Evolutionary conservation across 2,113 vertebrate genomes (phyloP).

Genomic region (Pseudorhombus dupliciocellatus): DNA sequence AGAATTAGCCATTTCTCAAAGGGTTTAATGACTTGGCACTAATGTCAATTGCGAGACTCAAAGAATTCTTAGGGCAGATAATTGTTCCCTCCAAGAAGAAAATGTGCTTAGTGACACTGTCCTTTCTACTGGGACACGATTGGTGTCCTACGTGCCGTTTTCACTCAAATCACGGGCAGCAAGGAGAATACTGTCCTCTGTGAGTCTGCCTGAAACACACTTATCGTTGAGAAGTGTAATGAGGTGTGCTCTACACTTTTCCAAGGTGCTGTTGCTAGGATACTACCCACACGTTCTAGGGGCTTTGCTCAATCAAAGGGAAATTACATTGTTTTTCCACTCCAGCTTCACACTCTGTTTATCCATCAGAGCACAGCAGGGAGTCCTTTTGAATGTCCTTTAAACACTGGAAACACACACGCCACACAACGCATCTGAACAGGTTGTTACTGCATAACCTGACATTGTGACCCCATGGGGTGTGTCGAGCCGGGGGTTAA

Average conservation of each 20-base stretch:
- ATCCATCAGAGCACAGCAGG: slow-evolving; percentile 36
- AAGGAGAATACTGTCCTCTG: slow-evolving; percentile 16
- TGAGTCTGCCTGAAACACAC: slow-evolving; percentile 36
- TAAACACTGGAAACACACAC: slow-evolving; percentile 16
- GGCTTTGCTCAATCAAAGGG: slow-evolving; percentile 60
- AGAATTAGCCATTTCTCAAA: slow-evolving; percentile 47
- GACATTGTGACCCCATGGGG: background rate
- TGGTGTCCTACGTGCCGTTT: slow-evolving; percentile 51
- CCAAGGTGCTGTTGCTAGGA: slow-evolving; percentile 68
- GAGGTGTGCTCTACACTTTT: slow-evolving; percentile 43
- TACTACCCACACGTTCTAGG: slow-evolving; percentile 42
- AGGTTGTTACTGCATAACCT: slow-evolving; percentile 2
- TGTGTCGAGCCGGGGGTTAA: slow-evolving; percentile 28
- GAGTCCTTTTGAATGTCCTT: slow-evolving; percentile 17
- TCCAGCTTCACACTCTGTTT: slow-evolving; percentile 31
- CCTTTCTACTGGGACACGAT: background rate
- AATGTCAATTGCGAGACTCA: slow-evolving; percentile 37
- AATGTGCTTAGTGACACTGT: slow-evolving; percentile 43
- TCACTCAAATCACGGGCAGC: slow-evolving; percentile 29
- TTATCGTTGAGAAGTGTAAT: slow-evolving; percentile 59
- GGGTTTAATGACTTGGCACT: slow-evolving; percentile 57
- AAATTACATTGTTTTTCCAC: slow-evolving; percentile 56
- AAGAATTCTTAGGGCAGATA: slow-evolving; percentile 58
- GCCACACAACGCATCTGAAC: background rate
- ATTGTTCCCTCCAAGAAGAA: slow-evolving; percentile 51